phyloP scores from a whole-genome alignment of 2,888 invertebrate genomes.

The Flabesymbios commensalis region DNA sequence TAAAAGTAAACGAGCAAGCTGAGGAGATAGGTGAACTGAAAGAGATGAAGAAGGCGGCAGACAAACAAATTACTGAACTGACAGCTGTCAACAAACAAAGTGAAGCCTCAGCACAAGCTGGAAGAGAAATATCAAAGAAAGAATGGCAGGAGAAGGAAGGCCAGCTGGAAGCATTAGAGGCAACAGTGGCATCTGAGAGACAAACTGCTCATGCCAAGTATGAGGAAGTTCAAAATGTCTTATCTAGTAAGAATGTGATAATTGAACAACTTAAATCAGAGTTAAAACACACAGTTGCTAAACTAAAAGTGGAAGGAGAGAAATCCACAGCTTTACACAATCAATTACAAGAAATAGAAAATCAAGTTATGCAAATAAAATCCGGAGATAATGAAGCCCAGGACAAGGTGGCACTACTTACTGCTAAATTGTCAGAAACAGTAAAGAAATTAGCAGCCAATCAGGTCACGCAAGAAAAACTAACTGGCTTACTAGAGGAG shows the following conservation, averaged over 20 bases:
- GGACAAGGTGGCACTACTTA: no score
- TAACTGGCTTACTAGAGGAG: no score
- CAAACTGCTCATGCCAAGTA: slow-evolving; percentile 6
- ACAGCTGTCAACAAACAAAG: no score
- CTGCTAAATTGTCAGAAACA: no score
- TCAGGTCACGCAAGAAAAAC: no score
- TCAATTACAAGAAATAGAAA: background rate
- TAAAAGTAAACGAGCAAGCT: slow-evolving; percentile 27
- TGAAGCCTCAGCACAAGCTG: no score
- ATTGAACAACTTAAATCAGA: slow-evolving; percentile 13
- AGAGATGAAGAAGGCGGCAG: slow-evolving; percentile 11
- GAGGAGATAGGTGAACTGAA: slow-evolving; percentile 14
- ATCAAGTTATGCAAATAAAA: background rate
- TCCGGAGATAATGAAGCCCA: no score
- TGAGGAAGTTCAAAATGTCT: slow-evolving; percentile 6
- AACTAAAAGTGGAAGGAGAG: background rate
- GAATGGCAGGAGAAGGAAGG: no score
- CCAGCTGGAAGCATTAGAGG: slow-evolving; percentile 7
- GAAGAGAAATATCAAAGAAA: no score
- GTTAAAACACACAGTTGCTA: background rate
- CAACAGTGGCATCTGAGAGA: slow-evolving; percentile 1
- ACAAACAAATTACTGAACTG: background rate
- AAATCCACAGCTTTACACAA: background rate
- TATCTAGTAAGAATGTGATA: slow-evolving; percentile 9
- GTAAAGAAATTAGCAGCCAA: no score